Base-by-base conservation (phyloP, 2,797 vertebrate species). In the Vultur gryphus region DNA sequence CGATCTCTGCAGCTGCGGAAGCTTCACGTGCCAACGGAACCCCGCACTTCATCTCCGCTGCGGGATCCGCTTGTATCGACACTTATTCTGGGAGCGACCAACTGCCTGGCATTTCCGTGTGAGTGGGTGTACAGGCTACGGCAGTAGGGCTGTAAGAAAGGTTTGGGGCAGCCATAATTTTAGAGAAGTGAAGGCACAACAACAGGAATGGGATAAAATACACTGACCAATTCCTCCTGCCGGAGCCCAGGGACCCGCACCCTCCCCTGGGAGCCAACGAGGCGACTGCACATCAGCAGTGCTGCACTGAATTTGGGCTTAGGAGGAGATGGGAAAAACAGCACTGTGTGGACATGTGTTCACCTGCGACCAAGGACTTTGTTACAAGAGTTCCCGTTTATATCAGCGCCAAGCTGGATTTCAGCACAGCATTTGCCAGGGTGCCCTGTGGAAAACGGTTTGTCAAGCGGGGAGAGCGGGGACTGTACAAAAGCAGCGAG, bases 271-370 rank as follows among this genome's bases (percentile, higher is more conserved):
- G 19, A 61, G 31, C 48, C 23, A 66, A 52, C 9, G 1, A 15
- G 57, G 23, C 17, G 54, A 84, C 23, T 9, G 25, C 31, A 29
- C 7, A 5, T 33, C 41, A 35, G 64, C 62, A 73, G 73, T 5
- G 3, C 8, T 15, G 15, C 2, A 3, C 29, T 1, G 1, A 39
- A 18, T 28, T 46, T 39, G 10, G n/a, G 33, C 37, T n/a, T 17
- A 26, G 49, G 23, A 31, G 49, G 28, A 49, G 59, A 41, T 16
- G 26, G 2, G 7, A 39, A 57, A 57, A 51, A 4, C 52, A 41
- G 66, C 29, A 21, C n/a, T 16, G 10, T 51, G 37, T 33, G 44
- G 21, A 28, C 51, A 49, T 5, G 23, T 19, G 67, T 49, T 65
- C 12, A 9, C 33, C 51, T 72, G 14, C 5, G 2, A 79, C 73